Evolutionary conservation across 2,888 invertebrate genomes (phyloP).

Genomic region (Caenorhabditis drosophilae): DNA sequence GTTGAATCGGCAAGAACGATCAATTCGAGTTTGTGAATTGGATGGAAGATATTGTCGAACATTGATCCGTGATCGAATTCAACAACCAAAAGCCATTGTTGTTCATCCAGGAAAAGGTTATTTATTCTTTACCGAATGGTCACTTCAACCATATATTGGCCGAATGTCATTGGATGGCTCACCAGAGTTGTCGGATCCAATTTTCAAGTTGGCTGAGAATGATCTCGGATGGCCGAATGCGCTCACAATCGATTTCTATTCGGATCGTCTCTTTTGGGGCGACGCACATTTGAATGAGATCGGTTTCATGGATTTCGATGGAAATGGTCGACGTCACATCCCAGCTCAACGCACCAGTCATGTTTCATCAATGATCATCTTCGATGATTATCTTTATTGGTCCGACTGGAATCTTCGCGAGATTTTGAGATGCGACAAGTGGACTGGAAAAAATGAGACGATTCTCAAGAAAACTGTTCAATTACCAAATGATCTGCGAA

Average conservation of each 20-base stretch:
- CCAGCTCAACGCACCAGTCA: conserved; percentile 73
- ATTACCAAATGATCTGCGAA: conserved; percentile 67
- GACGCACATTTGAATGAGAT: conserved; percentile 98
- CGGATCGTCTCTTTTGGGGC: conserved; percentile 86
- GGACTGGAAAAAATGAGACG: conserved; percentile 75
- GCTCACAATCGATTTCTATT: conserved; percentile 91
- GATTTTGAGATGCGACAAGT: conserved; percentile 88
- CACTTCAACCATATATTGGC: conserved; percentile 86
- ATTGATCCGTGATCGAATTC: conserved; percentile 80
- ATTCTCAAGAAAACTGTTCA: conserved; percentile 65
- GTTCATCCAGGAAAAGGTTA: conserved; percentile 83
- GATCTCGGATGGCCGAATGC: conserved; percentile 99
- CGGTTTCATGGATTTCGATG: conserved; percentile 73
- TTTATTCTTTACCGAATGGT: conserved; percentile 93
- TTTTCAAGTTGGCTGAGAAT: conserved; percentile 80
- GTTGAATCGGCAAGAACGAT: conserved; percentile 92
- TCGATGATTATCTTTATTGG: conserved; percentile 91
- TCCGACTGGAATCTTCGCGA: conserved; percentile 94
- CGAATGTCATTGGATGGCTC: conserved; percentile 96
- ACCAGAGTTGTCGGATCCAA: conserved; percentile 49
- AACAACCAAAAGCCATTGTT: conserved; percentile 90
- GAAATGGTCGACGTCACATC: conserved; percentile 47
- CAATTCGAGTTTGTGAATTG: conserved; percentile 90
- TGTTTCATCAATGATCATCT: conserved; percentile 89
- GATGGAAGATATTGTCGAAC: conserved; percentile 86